Percentiles rank a stretch among this genome's conserved stretches.
Conservation (phyloP, 2,797 vertebrate species). For the Pipistrellus pygmaeus region DNA sequence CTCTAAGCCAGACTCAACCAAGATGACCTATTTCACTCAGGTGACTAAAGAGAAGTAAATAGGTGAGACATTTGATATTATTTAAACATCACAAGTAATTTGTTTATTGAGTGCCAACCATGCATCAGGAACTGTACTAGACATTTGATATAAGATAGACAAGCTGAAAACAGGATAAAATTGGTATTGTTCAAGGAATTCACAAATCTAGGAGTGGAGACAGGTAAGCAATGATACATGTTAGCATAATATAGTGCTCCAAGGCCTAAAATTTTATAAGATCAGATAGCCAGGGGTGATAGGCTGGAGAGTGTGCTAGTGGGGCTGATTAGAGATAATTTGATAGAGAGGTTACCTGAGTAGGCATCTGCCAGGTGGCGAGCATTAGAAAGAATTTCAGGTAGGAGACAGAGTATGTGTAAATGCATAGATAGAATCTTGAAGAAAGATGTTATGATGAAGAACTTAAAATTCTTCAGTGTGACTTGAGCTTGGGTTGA, state of each 20-base stretch:
- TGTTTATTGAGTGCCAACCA: neutral
- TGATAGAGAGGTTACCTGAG: neutral
- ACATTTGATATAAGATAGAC: neutral
- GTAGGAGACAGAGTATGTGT: neutral
- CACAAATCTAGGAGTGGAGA: neutral
- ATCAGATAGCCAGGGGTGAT: neutral
- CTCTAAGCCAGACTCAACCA: neutral
- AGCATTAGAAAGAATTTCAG: neutral
- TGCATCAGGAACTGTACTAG: neutral
- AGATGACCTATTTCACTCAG: neutral
- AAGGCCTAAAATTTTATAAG: neutral
- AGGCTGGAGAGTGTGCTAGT: neutral
- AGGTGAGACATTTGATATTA: neutral
- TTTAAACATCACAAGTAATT: slow-evolving; percentile 1
- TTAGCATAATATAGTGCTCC: neutral
- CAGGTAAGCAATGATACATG: neutral
- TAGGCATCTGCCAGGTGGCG: neutral
- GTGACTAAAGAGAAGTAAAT: neutral
- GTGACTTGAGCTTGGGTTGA: neutral
- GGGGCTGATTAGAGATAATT: neutral
- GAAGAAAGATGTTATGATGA: neutral
- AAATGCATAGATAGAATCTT: neutral
- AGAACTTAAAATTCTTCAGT: neutral
- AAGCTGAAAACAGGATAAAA: neutral
- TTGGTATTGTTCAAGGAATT: neutral